A percentile compares a stretch with the other conserved stretches of the same genome.
Conservation (phyloP, 2,888 invertebrate genomes). For the Pterostichus madidus region DNA sequence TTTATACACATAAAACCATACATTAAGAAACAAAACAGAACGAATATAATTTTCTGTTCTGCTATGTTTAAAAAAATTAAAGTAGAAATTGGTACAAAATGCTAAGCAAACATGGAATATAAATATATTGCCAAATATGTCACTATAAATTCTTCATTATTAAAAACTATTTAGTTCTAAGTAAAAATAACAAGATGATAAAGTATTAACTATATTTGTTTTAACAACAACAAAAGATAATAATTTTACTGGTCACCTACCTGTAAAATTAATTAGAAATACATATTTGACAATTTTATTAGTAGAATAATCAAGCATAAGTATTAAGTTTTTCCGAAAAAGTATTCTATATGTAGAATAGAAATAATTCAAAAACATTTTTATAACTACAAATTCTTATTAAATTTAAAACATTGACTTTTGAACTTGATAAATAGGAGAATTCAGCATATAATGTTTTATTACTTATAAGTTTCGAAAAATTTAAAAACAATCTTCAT, state of each 20-base stretch:
- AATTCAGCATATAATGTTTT: too few relatives aligned
- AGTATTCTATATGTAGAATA: neutral
- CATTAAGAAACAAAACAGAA: too few relatives aligned
- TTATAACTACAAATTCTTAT: too few relatives aligned
- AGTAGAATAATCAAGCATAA: conserved; percentile 22
- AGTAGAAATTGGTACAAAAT: neutral
- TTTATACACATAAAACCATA: too few relatives aligned
- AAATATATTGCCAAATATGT: conserved; percentile 52
- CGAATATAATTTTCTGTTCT: neutral
- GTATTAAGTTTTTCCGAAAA: conserved; percentile 5
- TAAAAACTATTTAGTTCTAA: neutral
- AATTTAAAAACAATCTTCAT: too few relatives aligned
- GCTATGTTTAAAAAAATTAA: neutral
- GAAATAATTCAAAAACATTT: too few relatives aligned
- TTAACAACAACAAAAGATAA: neutral
- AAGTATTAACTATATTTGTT: neutral
- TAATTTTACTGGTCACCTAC: conserved; percentile 37
- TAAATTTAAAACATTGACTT: too few relatives aligned
- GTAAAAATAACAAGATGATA: neutral
- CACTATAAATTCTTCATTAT: neutral
- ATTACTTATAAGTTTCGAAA: too few relatives aligned
- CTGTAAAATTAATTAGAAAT: neutral
- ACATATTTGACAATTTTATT: conserved; percentile 52
- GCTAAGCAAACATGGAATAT: conserved; percentile 9
- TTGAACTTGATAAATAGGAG: too few relatives aligned